A percentile compares a stretch with the other conserved stretches of the same genome.
Evolutionary conservation across 1,140 invertebrate genomes (phyloP).

Genomic region (Drosophila persimilis): DNA sequence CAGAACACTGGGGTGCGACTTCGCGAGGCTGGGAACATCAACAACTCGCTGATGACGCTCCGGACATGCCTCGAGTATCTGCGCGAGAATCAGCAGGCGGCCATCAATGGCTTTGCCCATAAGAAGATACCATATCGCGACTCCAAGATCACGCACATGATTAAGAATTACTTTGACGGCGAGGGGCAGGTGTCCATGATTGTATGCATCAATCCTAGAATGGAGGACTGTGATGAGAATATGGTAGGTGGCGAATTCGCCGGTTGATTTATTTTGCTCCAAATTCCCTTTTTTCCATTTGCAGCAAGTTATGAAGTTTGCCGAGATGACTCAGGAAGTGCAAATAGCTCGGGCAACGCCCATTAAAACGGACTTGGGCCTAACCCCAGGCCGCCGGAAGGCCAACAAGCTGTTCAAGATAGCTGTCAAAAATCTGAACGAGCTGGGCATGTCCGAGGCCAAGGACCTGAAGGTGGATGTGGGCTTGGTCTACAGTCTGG

Average conservation of each 20-base stretch:
- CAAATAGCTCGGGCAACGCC: constrained; percentile 89
- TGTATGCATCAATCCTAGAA: constrained; percentile 96
- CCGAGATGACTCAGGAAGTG: constrained; percentile 97
- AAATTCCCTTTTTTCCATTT: constrained; percentile 17
- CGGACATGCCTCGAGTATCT: constrained; percentile 97
- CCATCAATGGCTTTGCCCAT: constrained; percentile 78
- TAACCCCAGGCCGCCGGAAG: constrained; percentile 90
- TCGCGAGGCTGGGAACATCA: constrained; percentile 97
- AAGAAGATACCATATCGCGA: constrained; percentile 93
- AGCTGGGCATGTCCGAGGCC: constrained; percentile 84
- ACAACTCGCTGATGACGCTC: constrained; percentile 94
- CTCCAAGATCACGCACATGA: constrained; percentile 97
- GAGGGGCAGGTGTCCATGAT: constrained; percentile 98
- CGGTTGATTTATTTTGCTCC: not conserved
- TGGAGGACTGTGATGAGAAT: constrained; percentile 97
- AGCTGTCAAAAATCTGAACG: constrained; percentile 85
- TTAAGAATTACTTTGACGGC: constrained; percentile 99
- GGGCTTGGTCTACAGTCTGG: constrained; percentile 87
- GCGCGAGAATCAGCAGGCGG: constrained; percentile 92
- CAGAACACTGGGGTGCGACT: constrained; percentile 93
- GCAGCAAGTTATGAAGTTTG: constrained; percentile 97
- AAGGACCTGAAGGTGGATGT: constrained; percentile 86
- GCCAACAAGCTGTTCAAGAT: constrained; percentile 88
- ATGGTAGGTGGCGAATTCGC: constrained; percentile 84
- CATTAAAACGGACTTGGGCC: constrained; percentile 85